Percentiles rank a stretch among this genome's conserved stretches.
These are phyloP conservation scores for Platysteira castanea DNA, from an alignment of 2,113 vertebrate species.

Conservation along the genomic window DNA sequence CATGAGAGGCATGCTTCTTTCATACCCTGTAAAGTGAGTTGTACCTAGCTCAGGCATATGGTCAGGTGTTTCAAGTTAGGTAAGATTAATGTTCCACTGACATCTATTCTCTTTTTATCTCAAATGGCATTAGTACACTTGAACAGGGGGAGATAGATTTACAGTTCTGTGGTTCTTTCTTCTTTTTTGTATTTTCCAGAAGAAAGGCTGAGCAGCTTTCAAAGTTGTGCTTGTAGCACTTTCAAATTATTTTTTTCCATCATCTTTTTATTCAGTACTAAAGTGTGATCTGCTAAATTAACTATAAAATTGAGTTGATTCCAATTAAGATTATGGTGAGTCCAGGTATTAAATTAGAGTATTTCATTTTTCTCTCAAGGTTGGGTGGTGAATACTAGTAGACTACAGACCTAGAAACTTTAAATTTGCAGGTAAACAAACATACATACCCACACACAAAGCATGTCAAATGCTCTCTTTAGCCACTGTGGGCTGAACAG, in stretches of 20 bases:
- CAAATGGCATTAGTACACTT: background rate
- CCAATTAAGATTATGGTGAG: background rate
- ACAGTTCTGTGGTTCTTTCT: background rate
- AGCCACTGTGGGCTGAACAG: background rate
- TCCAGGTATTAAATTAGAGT: background rate
- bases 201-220: background rate
- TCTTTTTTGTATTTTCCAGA: background rate
- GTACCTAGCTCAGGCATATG: background rate
- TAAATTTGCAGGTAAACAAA: background rate
- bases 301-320: background rate
- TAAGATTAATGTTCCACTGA: background rate
- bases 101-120: background rate
- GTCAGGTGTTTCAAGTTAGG: background rate
- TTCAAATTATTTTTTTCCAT: background rate
- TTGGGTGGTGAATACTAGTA: background rate
- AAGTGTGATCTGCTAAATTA: background rate
- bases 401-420: background rate
- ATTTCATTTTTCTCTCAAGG: background rate
- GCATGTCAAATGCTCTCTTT: background rate
- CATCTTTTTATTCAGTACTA: background rate
- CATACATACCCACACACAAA: background rate
- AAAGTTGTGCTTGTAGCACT: background rate
- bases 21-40: background rate
- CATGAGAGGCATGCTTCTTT: background rate
- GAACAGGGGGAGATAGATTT: background rate